These are phyloP conservation scores for Dolichoris vasculosae DNA, from an alignment of 1,140 invertebrate genomes.

Conservation along the genomic window DNA sequence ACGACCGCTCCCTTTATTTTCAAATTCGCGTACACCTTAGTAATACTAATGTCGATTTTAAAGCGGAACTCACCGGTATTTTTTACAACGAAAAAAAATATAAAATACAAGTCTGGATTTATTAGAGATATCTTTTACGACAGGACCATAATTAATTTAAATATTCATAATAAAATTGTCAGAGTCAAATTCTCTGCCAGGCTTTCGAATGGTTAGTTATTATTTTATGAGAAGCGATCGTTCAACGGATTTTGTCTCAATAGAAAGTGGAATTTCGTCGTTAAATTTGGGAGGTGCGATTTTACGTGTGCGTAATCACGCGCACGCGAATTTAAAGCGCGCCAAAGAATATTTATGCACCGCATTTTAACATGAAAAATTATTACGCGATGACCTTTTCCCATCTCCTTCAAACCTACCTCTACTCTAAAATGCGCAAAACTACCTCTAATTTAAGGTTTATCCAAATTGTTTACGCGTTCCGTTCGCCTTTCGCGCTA, in stretches of 20 bases:
- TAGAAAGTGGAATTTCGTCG: slow-evolving; percentile 5
- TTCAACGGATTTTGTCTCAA: neutral
- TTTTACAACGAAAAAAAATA: neutral
- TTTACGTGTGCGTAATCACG: neutral
- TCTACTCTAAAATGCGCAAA: too few relatives aligned
- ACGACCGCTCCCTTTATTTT: neutral
- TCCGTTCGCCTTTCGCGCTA: slow-evolving; percentile 31
- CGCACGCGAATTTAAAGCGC: neutral
- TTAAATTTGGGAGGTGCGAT: neutral
- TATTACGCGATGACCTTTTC: slow-evolving; percentile 29
- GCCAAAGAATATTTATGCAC: neutral
- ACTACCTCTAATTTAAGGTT: neutral
- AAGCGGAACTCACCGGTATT: neutral
- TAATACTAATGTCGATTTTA: slow-evolving; percentile 25
- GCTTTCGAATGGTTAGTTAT: neutral
- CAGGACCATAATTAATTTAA: slow-evolving; percentile 20
- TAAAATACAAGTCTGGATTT: neutral
- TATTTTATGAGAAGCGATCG: neutral
- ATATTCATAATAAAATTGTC: slow-evolving; percentile 30
- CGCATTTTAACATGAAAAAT: neutral
- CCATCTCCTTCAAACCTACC: neutral
- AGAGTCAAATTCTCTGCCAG: neutral
- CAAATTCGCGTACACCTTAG: neutral
- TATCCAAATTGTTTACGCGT: slow-evolving; percentile 40
- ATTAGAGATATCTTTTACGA: slow-evolving; percentile 12